phyloP scores from a whole-genome alignment of 1,140 invertebrate species.

The Pogonomyrmex californicus region DNA sequence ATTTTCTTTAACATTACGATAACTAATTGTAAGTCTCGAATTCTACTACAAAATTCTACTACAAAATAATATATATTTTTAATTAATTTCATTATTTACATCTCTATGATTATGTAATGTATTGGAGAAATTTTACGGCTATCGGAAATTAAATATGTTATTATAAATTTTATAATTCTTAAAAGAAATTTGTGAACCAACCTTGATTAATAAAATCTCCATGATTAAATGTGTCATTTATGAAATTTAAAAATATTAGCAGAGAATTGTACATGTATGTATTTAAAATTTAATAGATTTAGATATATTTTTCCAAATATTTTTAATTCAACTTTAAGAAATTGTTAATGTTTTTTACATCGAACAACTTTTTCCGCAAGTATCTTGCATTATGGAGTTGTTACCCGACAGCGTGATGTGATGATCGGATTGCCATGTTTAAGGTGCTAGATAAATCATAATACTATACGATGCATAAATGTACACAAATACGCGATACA shows the following conservation, averaged over 20 bases:
- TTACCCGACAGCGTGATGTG: not conserved
- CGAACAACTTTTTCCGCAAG: not conserved
- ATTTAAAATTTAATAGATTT: too few species aligned
- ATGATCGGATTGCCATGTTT: not conserved
- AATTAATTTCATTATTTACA: constrained; percentile 1
- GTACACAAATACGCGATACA: not conserved
- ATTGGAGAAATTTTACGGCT: too few species aligned
- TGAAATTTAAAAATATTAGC: too few species aligned
- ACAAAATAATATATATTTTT: not conserved
- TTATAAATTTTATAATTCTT: too few species aligned
- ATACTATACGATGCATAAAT: not conserved
- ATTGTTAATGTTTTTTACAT: too few species aligned
- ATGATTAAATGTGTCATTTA: not conserved
- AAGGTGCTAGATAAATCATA: not conserved
- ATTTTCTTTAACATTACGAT: constrained; percentile 2
- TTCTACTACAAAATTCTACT: constrained; percentile 6
- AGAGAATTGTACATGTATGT: too few species aligned
- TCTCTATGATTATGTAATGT: not conserved
- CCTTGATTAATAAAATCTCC: too few species aligned
- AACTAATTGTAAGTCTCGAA: not conserved
- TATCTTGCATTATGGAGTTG: not conserved
- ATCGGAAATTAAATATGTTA: too few species aligned
- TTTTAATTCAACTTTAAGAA: too few species aligned
- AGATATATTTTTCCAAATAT: too few species aligned
- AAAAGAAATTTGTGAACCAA: too few species aligned